Conservation (phyloP, 2,888 invertebrate species). For the Hecatera dysodea region DNA sequence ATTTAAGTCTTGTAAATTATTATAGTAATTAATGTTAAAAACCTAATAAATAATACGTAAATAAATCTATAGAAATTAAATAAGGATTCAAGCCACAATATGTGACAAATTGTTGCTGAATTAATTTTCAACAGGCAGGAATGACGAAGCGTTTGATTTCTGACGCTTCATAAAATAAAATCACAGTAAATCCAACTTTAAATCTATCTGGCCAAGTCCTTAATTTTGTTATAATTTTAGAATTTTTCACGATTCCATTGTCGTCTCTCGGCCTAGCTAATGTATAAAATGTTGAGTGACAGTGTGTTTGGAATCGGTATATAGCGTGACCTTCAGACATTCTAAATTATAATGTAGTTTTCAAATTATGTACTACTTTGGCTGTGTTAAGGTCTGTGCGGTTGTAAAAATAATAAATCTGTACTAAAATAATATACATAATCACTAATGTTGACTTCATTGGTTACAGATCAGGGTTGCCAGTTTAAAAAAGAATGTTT, state of each 20-base stretch:
- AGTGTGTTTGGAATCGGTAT: constrained; percentile 5
- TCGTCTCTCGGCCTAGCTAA: constrained; percentile 36
- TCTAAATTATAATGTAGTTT: constrained; percentile 63
- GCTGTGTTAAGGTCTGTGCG: constrained; percentile 77
- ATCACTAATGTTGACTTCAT: constrained; percentile 23
- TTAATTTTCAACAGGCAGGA: background rate
- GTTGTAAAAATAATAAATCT: constrained; percentile 66
- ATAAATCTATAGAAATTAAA: constrained; percentile 17
- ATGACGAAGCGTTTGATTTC: background rate
- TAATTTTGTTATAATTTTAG: constrained; percentile 8
- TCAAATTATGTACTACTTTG: constrained; percentile 73
- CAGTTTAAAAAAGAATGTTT: background rate
- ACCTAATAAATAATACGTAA: constrained; percentile 19
- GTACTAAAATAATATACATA: constrained; percentile 15
- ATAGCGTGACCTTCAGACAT: constrained; percentile 56
- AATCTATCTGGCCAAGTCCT: constrained; percentile 4
- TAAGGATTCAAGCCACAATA: background rate
- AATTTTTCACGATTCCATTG: constrained; percentile 11
- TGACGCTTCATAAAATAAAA: background rate
- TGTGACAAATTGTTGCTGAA: background rate
- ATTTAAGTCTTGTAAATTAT: constrained; percentile 45
- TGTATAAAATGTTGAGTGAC: constrained; percentile 14
- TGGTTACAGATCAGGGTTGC: constrained; percentile 15
- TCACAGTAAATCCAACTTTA: background rate
- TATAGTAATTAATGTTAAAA: constrained; percentile 37